Evolutionary conservation across 2,113 vertebrate genomes (phyloP).

Genomic region (Rhabdornis inornatus): DNA sequence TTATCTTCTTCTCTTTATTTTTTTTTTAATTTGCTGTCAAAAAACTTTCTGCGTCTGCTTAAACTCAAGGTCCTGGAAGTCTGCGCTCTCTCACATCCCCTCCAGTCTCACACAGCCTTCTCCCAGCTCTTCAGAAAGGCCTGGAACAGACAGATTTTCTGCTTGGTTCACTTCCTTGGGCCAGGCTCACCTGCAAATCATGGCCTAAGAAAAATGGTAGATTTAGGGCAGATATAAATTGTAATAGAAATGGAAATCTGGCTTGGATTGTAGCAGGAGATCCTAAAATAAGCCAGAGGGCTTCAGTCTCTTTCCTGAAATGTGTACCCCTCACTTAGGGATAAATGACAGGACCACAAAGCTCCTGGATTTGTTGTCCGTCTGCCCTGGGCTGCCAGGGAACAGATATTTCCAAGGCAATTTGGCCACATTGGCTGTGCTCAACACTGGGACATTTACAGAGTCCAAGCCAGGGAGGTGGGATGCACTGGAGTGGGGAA

Average conservation of each 20-base stretch:
- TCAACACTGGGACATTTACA: rapidly evolving
- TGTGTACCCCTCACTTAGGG: rapidly evolving
- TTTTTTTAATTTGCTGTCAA: background rate
- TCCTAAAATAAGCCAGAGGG: background rate
- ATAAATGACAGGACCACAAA: background rate
- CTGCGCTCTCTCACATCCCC: rapidly evolving
- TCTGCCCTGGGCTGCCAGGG: background rate
- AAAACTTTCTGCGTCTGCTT: background rate
- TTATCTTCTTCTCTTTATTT: background rate
- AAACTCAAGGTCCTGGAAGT: background rate
- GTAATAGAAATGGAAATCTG: background rate
- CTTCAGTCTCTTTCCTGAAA: background rate
- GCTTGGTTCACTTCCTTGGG: rapidly evolving
- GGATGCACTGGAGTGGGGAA: background rate
- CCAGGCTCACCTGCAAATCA: background rate
- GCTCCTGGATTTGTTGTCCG: background rate
- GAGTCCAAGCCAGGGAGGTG: background rate
- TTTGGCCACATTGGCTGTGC: background rate
- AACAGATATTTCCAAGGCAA: too few species aligned
- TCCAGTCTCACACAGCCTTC: background rate
- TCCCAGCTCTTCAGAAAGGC: background rate
- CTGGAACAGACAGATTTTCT: background rate
- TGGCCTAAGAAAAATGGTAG: background rate
- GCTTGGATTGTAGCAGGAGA: background rate
- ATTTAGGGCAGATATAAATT: background rate